A percentile compares a stretch with the other conserved stretches of the same genome.
These are phyloP conservation scores for Istiophorus platypterus DNA, from an alignment of 2,113 vertebrate species.

Conservation along the genomic window DNA sequence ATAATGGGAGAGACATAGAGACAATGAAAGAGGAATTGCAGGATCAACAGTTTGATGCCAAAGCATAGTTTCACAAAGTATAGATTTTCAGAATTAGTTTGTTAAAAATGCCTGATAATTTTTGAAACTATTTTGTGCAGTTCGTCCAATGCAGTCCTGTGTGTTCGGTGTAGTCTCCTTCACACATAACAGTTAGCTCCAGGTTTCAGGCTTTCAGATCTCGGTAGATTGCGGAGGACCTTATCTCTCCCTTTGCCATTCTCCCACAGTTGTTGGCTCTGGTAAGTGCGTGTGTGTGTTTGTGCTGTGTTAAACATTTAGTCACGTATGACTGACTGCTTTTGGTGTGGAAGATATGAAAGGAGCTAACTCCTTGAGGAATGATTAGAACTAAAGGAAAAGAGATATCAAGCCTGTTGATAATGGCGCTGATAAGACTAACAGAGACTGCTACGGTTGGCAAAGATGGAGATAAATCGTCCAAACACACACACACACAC, in stretches of 20 bases:
- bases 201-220: conserved; percentile 27
- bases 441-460: conserved; percentile 54
- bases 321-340: conserved; percentile 56
- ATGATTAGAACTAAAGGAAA: conserved; percentile 54
- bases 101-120: not conserved
- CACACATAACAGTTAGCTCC: not conserved
- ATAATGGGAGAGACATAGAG: conserved; percentile 51
- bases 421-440: conserved; percentile 68
- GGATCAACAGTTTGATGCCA: conserved; percentile 2
- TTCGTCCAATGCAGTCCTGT: not conserved
- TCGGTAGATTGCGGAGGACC: not conserved
- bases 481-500: conserved; percentile 11
- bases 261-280: conserved; percentile 59
- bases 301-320: conserved; percentile 35
- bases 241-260: conserved; percentile 45
- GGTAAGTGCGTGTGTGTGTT: conserved; percentile 18
- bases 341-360: conserved; percentile 51
- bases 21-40: conserved; percentile 45
- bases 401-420: conserved; percentile 69
- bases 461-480: conserved; percentile 44
- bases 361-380: conserved; percentile 50
- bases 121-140: not conserved
- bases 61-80: not conserved
- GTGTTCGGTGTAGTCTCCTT: not conserved
- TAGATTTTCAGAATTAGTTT: not conserved